These are phyloP conservation scores for Nematopogon swammerdamellus DNA, from an alignment of 2,888 invertebrate species.

Conservation along the genomic window DNA sequence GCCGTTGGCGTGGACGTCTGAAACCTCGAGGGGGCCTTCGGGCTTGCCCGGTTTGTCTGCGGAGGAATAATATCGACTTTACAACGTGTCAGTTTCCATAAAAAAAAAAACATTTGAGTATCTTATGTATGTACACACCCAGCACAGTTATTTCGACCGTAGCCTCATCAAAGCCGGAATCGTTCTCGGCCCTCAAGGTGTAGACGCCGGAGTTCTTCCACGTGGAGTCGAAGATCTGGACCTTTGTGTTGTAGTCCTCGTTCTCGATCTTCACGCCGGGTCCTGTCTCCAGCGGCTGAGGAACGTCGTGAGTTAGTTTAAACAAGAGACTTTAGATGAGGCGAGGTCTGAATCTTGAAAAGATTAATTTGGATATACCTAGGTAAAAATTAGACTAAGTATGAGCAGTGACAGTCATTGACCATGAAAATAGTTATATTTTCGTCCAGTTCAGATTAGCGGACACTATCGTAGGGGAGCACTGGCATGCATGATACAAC, in stretches of 20 bases:
- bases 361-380: too few relatives aligned
- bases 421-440: too few relatives aligned
- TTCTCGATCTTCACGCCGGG: slow-evolving; percentile 76
- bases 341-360: too few relatives aligned
- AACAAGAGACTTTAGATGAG: slow-evolving; percentile 12
- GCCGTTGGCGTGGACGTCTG: slow-evolving; percentile 89
- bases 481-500: too few relatives aligned
- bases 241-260: slow-evolving; percentile 88
- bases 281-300: slow-evolving; percentile 62
- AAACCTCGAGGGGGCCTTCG: slow-evolving; percentile 88
- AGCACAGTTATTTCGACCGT: slow-evolving; percentile 87
- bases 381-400: too few relatives aligned
- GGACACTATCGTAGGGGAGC: too few relatives aligned
- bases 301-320: too few relatives aligned
- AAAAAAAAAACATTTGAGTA: too few relatives aligned
- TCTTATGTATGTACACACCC: too few relatives aligned
- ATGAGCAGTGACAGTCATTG: too few relatives aligned
- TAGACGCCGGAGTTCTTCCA: slow-evolving; percentile 89
- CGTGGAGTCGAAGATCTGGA: slow-evolving; percentile 75
- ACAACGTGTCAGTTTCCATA: too few relatives aligned
- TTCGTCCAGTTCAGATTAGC: too few relatives aligned
- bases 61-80: background rate
- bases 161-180: slow-evolving; percentile 90
- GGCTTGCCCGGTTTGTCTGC: slow-evolving; percentile 82
- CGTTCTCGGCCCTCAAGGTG: slow-evolving; percentile 88